Base-by-base conservation (phyloP, 1,140 invertebrate species). In the Cherax quadricarinatus region DNA sequence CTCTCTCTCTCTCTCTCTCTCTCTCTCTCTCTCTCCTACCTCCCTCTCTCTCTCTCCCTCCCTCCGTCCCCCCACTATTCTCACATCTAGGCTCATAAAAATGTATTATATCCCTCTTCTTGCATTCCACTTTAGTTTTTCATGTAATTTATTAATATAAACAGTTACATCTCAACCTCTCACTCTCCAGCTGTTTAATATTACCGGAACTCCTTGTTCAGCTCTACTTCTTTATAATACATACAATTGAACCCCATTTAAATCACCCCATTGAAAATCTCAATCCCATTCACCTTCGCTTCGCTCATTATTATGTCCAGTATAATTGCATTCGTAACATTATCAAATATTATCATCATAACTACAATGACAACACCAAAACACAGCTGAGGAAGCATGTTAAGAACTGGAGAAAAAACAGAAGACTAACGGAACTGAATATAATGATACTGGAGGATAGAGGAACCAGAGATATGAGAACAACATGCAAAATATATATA, bases 21-120 rank as follows among this genome's bases (percentile, higher is more conserved):
- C 66, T 70, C 66, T 70, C 66, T 70, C 66, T 70, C 66, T 70
- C 66, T 70, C 66, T 70, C 66, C 66, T 70, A 12, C 21, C 66
- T 70, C 66, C 21, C 66, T 70, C 66, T 70, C 66, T 70, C 66
- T 70, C 66, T 70, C 66, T 70, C n/a, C n/a, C n/a, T n/a, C n/a
- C n/a, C n/a, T n/a, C n/a, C n/a, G n/a, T n/a, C n/a, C n/a, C n/a
- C 21, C 66, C 3, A 1, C n/a, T n/a, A 18, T n/a, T 18, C 66
- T 18, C 66, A 70, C 66, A 70, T n/a, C 14, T n/a, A 70, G 1
- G 3, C 66, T 1, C 66, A 70, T n/a, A 70, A 1, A 70, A 14
- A 70, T n/a, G n/a, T n/a, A 70, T 1, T n/a, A 70, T 70, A 18
- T 70, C 66, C 66, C 14, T 70, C 14, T 70, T 70, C n/a, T 70